phyloP scores from a whole-genome alignment of 2,888 invertebrate species.

The Darwinula stevensoni region DNA sequence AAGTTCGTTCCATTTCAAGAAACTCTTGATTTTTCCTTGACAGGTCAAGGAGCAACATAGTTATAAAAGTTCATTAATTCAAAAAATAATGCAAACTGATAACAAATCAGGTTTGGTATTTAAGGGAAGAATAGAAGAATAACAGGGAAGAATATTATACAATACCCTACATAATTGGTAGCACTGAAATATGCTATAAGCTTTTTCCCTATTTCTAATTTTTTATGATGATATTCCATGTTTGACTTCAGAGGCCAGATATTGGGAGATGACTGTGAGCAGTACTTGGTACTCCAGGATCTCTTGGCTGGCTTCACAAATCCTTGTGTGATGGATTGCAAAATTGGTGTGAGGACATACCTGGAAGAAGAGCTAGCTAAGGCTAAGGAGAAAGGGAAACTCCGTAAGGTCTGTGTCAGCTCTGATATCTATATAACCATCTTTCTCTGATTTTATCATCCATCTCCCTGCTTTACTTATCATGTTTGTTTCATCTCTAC shows the following conservation, averaged over 20 bases:
- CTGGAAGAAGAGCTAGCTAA: constrained; percentile 79
- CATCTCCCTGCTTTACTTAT: constrained; percentile 1
- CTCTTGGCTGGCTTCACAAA: constrained; percentile 62
- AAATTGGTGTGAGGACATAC: constrained; percentile 78
- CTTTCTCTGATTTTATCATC: neutral
- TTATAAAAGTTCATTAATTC: too few relatives aligned
- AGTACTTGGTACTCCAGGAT: constrained; percentile 69
- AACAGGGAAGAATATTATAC: too few relatives aligned
- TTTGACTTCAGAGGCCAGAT: constrained; percentile 6
- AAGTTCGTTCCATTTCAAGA: too few relatives aligned
- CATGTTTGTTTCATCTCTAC: constrained; percentile 1
- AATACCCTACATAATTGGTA: too few relatives aligned
- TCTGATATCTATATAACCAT: neutral
- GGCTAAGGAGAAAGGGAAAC: constrained; percentile 73
- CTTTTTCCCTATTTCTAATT: too few relatives aligned
- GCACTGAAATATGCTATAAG: too few relatives aligned
- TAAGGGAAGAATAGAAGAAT: too few relatives aligned
- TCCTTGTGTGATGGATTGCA: constrained; percentile 91
- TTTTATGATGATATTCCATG: too few relatives aligned
- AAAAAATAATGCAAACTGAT: too few relatives aligned
- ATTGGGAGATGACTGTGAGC: constrained; percentile 10
- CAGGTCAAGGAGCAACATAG: too few relatives aligned
- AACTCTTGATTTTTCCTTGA: too few relatives aligned
- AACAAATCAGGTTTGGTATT: too few relatives aligned
- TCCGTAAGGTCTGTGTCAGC: constrained; percentile 19